A percentile compares a stretch with the other conserved stretches of the same genome.
Evolutionary conservation across 2,797 vertebrate species (phyloP).

Genomic region (Micrastur ruficollis): DNA sequence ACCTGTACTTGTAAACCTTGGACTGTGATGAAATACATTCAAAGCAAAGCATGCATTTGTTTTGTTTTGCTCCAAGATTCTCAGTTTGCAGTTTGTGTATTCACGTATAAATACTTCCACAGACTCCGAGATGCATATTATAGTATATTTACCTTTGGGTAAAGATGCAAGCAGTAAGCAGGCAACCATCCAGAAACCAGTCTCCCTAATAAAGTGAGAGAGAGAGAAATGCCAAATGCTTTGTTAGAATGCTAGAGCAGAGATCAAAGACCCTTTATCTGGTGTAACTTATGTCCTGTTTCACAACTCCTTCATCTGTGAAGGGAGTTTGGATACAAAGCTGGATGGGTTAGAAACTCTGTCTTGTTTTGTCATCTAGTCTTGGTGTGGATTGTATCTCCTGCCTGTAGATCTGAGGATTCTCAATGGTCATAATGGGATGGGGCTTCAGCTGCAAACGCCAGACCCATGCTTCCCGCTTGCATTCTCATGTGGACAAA

Average conservation of each 20-base stretch:
- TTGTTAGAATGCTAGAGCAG: neutral
- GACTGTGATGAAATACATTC: neutral
- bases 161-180: conserved; percentile 5
- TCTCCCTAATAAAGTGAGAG: conserved; percentile 17
- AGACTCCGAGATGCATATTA: neutral
- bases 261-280: neutral
- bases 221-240: conserved; percentile 17
- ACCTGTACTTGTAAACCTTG: neutral
- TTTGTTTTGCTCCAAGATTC: neutral
- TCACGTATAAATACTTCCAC: neutral
- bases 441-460: neutral
- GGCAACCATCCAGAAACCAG: conserved; percentile 11
- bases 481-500: neutral
- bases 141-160: conserved; percentile 44
- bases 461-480: neutral
- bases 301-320: neutral
- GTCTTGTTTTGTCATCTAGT: neutral
- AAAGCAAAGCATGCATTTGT: neutral
- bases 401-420: neutral
- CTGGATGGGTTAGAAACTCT: neutral
- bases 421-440: neutral
- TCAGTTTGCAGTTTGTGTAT: neutral
- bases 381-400: neutral
- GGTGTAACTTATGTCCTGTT: neutral
- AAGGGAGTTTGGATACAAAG: neutral